These are phyloP conservation scores for Potorous gilbertii DNA, from an alignment of 2,797 vertebrate species.

Conservation along the genomic window DNA sequence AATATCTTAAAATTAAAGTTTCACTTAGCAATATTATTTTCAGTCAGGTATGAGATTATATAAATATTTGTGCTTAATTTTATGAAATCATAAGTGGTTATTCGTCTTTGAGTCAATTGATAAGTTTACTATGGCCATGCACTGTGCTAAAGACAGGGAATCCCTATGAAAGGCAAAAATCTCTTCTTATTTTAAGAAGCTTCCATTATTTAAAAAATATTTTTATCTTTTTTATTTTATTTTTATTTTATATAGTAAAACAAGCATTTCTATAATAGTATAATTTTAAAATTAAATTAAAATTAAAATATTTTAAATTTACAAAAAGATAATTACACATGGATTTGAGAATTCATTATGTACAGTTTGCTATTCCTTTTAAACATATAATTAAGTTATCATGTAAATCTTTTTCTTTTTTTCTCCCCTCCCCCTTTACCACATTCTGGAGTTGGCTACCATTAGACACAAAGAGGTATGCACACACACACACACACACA, in stretches of 20 bases:
- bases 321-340: neutral
- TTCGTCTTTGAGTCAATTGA: neutral
- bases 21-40: neutral
- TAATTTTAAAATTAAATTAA: neutral
- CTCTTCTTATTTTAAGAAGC: neutral
- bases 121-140: neutral
- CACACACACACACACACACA: neutral
- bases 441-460: neutral
- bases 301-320: too few species aligned
- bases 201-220: neutral
- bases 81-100: neutral
- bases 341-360: neutral
- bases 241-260: neutral
- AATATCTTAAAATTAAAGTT: neutral
- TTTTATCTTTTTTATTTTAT: neutral
- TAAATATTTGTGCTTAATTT: neutral
- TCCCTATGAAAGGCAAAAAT: neutral
- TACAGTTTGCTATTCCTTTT: neutral
- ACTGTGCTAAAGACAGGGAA: neutral
- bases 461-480: neutral
- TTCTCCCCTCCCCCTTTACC: fast-evolving
- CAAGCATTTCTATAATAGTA: neutral
- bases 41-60: neutral
- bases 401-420: neutral
- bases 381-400: neutral